A percentile compares a stretch with the other conserved stretches of the same genome.
phyloP scores from a whole-genome alignment of 2,797 vertebrate species.

The Pseudotriccus pelzelni region DNA sequence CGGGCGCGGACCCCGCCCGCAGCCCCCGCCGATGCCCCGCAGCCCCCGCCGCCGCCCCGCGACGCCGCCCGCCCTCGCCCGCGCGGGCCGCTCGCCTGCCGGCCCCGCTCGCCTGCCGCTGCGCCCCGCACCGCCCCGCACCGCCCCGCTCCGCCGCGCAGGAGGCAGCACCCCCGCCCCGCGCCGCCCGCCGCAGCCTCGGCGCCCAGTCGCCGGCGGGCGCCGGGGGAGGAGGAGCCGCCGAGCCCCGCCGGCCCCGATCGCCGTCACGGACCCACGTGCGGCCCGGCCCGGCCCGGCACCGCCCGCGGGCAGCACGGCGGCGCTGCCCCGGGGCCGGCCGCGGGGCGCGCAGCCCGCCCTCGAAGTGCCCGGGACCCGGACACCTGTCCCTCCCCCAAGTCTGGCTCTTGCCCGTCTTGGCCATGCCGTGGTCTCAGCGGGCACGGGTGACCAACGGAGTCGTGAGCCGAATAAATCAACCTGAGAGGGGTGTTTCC shows the following conservation, averaged over 20 bases:
- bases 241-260: conserved; percentile 87
- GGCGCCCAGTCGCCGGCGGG: conserved; percentile 77
- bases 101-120: conserved; percentile 37
- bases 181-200: conserved; percentile 76
- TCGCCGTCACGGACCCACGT: conserved; percentile 93
- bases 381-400: neutral
- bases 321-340: neutral
- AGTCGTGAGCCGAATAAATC: neutral
- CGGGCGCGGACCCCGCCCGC: conserved; percentile 52
- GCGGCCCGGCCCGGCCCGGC: conserved; percentile 36
- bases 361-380: neutral
- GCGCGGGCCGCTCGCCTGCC: neutral
- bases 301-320: neutral
- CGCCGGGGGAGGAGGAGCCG: conserved; percentile 84
- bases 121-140: neutral
- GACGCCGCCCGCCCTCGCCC: neutral
- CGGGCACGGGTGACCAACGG: neutral
- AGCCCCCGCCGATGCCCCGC: conserved; percentile 26
- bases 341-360: neutral
- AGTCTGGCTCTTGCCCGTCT: neutral
- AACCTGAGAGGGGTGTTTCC: neutral
- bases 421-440: accelerated
- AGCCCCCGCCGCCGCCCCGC: neutral
- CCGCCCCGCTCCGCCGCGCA: conserved; percentile 69
- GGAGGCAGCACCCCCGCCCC: conserved; percentile 76